Base-by-base conservation (phyloP, 2,888 invertebrate genomes). In the Drosophila lutescens region DNA sequence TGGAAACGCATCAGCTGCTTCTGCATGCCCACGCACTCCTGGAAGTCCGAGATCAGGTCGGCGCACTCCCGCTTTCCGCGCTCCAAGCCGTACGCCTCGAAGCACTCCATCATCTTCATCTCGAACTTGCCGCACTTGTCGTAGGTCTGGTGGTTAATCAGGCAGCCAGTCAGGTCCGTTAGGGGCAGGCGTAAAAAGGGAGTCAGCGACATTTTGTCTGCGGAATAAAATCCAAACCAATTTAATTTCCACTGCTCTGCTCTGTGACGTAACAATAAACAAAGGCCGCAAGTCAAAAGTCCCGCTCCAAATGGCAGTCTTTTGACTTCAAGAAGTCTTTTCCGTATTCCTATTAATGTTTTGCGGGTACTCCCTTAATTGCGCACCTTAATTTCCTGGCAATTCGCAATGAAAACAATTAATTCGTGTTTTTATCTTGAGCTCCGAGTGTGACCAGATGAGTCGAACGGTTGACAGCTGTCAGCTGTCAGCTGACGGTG, bases 11-110 rank as follows among this genome's bases (percentile, higher is more conserved):
- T 91, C 17, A 91, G 89, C 87, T 96, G 96, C 87, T 95, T 95
- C 0, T 91, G 91, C 74, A 92, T 91, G 2, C 92, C 92, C 15
- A 94, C 92, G 80, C 97, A 97, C 91, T 97, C 97, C 67, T 93
- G 93, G 80, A 95, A 95, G 91, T 97, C 97, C 0, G 93, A 93
- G 61, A 95, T 93, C 8, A 96, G 90, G 56, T 93, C 91, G 5
- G 91, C 87, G 89, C 97, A 97, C 88, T 95, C 94, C n/a, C 86
- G 86, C 38, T 92, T 79, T 0, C 95, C 96, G 43, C 93, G 93
- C n/a, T 94, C 94, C 10, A 94, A 80, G 1, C 97, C 97, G 77
- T 97, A 96, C 3, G 96, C 97, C 88, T 97, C 96, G 51, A 96
- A 88, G 85, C 97, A 97, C 77, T 97, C 96, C 92, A 96, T 94